Base-by-base conservation (phyloP, 2,888 invertebrate genomes). In the Selenia dentaria region DNA sequence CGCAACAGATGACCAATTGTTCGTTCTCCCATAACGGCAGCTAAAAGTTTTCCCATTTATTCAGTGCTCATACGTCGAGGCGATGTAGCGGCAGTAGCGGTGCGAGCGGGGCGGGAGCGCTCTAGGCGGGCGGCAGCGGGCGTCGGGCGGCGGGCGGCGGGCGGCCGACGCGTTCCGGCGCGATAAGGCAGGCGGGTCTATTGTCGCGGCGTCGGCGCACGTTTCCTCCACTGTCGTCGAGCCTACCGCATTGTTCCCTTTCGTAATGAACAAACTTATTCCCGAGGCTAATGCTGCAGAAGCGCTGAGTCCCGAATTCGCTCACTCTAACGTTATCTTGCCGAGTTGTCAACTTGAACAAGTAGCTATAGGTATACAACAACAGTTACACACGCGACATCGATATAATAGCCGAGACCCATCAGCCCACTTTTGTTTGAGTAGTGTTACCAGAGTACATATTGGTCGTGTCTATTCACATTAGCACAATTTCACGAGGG, bases 31-130 rank as follows among this genome's bases (percentile, higher is more conserved):
- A 83, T 85, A 79, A 81, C 78, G 71, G 75, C 65, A 69, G 79
- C 84, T 83, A 74, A 89, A 89, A 90, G 80, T 90, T 90, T 90
- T 89, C 85, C 86, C 87, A 90, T 89, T 89, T 88, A 87, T 89
- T 88, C 86, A 83, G 76, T 74, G 74, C 83, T 83, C 85, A 86
- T 84, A 87, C 87, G 89, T 86, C 85, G 84, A 79, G 75, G 64
- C 55, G 64, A 59, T 54, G 70, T 52, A 60, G 62, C 52, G 61
- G 55, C 57, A 35, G 57, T 4, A 18, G 18, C 18, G 18, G 2
- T 4, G 22, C 8, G 62, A 36, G 58, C 49, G 24, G 6, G 57
- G 64, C 56, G 62, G 61, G 61, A 64, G 69, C 25, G 22, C 22
- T 22, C 22, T 22, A 8, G 25, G 25, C 25, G 54, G 38, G 57